Evolutionary conservation across 2,113 vertebrate genomes (phyloP), one percentile per base, ranked within the genome.

Genomic region (Campylomormyrus numenius): DNA sequence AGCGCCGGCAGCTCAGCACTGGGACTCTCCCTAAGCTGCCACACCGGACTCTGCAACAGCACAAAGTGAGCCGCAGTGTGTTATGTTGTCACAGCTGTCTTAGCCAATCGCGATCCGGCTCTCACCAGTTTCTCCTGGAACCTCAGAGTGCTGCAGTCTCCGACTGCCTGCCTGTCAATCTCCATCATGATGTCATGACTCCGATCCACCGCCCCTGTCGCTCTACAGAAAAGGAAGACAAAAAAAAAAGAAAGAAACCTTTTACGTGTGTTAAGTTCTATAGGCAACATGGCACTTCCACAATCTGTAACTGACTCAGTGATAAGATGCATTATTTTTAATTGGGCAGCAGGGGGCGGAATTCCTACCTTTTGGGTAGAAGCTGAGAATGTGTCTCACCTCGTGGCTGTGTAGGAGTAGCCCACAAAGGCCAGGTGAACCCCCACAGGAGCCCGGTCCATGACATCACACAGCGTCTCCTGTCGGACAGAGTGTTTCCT

Each of bases 381-480:
- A 42, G 77, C 5, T 0, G 90, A 46, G 8, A 45, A 90, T 39
- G 13, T 1, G 58, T 45, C 3, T 95, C 91, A 97, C 97, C 96
- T 96, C 91, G 95, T 94, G 86, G 96, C 94, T 15, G 95, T 96
- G 94, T 97, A 97, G 31, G 97, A 97, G 92, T 95, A 98, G 66
- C 97, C 97, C 89, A 97, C 97, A 17, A 98, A 98, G 62, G 97
- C 97, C 92, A 98, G 94, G 91, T 97, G 96, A 31, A 97, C 94
- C 3, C 97, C 97, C 39, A 95, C 92, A 0, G 95, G 96, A 53
- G 94, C 92, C 88, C 92, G 94, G 90, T 96, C 96, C 84, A 91
- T 94, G 1, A 97, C 93, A 21, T 96, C 96, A 3, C 95, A 95
- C 87, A 96, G 92, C 0, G 94, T 96, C 90, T 97, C 96, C 97